Evolutionary conservation across 2,797 vertebrate genomes (phyloP), one percentile per base, ranked within the genome.

Genomic region (Caiman crocodilus): DNA sequence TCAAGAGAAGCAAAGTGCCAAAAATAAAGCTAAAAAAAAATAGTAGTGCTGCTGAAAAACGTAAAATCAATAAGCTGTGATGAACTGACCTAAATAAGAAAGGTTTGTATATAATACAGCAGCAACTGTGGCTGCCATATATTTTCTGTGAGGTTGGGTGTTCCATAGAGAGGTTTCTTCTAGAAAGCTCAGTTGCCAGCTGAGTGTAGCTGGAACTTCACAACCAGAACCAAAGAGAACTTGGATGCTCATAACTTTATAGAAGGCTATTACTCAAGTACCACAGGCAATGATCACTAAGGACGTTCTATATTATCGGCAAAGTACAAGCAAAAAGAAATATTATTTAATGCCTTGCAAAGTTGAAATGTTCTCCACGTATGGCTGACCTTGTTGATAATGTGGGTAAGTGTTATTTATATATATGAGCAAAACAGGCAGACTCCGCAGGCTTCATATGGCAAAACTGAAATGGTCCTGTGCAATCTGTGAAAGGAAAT

Each of bases 241-340:
- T 26, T 14, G 64, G 28, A 10, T 87, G 23, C 25, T 71, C 60
- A 3, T 60, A 57, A 15, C 20, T 88, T 83, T 4, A 11, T 4
- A 61, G 65, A 73, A 14, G 59, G 18, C 55, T 7, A 42, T 25
- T 17, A 69, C 2, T 28, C 15, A 6, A 18, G 25, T 55, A 16
- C 15, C 60, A 4, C 2, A 20, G 18, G 6, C 4, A 16, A 0
- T 28, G 60, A 55, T 25, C 20, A 79, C 75, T 0, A 1, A 82
- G 42, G 28, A 20, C 18, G 91, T 79, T 87, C 10, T 16, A 2
- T 61, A 16, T 55, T 84, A 30, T 17, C 64, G 4, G 9, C 26
- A 64, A 20, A 21, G 78, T 82, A 58, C 77, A 76, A 60, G 7
- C 57, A 35, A 18, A 30, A 61, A 60, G 28, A 90, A 77, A 63